Percentiles rank a stretch among this genome's conserved stretches.
Evolutionary conservation across 1,140 invertebrate genomes (phyloP).

Genomic region (Brachystomella parvula): DNA sequence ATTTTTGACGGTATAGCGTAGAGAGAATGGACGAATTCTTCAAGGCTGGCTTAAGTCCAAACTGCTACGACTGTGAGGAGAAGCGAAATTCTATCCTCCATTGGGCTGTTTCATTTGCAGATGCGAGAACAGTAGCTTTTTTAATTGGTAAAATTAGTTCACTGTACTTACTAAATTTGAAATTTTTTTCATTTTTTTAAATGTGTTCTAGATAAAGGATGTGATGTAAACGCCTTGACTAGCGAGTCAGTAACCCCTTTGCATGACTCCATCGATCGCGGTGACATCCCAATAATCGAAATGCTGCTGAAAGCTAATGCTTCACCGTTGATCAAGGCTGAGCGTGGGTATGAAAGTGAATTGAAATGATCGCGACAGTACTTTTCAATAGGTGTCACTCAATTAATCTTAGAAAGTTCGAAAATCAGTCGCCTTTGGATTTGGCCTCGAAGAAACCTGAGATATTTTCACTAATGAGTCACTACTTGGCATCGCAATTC

Average conservation of each 20-base stretch:
- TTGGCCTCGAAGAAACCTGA: constrained; percentile 46
- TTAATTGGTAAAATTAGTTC: constrained; percentile 27
- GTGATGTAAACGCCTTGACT: constrained; percentile 34
- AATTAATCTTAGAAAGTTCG: constrained; percentile 42
- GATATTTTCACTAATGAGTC: constrained; percentile 44
- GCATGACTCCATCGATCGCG: constrained; percentile 55
- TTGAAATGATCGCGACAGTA: not conserved
- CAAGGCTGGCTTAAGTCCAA: constrained; percentile 34
- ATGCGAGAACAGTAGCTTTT: constrained; percentile 27
- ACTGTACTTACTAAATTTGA: not conserved
- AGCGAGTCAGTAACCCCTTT: constrained; percentile 51
- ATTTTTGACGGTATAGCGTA: constrained; percentile 42
- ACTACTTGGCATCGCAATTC: constrained; percentile 33
- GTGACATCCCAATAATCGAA: constrained; percentile 50
- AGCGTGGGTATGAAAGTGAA: constrained; percentile 47
- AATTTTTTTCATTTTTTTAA: not conserved
- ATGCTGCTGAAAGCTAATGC: constrained; percentile 52
- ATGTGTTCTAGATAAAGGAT: constrained; percentile 24
- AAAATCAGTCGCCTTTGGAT: constrained; percentile 48
- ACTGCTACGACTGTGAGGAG: constrained; percentile 37
- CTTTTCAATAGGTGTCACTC: not conserved
- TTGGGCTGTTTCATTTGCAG: constrained; percentile 37
- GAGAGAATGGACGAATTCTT: constrained; percentile 42
- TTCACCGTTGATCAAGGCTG: constrained; percentile 50
- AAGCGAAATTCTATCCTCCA: constrained; percentile 35